Base-by-base conservation (phyloP, 2,113 vertebrate species). In the Gorsachius goisagi region DNA sequence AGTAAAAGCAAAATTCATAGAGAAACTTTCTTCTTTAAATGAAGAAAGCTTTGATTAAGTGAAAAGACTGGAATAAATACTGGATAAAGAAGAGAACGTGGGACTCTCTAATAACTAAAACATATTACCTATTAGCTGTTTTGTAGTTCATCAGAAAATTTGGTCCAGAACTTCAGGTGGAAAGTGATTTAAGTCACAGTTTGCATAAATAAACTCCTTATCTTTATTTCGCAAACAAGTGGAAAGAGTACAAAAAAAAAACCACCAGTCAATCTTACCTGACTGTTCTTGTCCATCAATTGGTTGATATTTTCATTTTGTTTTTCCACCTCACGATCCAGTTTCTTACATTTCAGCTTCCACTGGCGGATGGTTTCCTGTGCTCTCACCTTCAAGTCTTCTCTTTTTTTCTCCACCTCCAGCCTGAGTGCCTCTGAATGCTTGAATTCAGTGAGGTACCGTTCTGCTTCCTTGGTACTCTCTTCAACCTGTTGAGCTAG, bases 321-420 rank as follows among this genome's bases (percentile, higher is more conserved):
- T 72, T 99, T 99, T 90, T 99, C 98, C 89, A 98, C 52, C 32
- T 98, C 98, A 76, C 95, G 97, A 97, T 99, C 98, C 93, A 99
- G 85, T 90, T 98, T 98, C 97, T 97, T 99, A 96, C 98, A 98
- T 93, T 98, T 99, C 45, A 98, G 15, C 96, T 99, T 99, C 99
- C 99, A 99, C 6, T 99, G 99, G 56, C 97, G 97, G 73, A 99
- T 97, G 19, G 98, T 96, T 80, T 99, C 99, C 89, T 99, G 99
- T 35, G 99, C 99, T 94, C 98, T 99, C 64, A 83, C 47, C 88
- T 98, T 99, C 96, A 99, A 87, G 63, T 99, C 99, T 37, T 99
- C 99, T 90, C 98, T 98, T 96, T 97, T 99, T 97, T 97, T 98
- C 52, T 98, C 98, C 14, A 59, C 98, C 75, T 99, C 98, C 75